A percentile compares a stretch with the other conserved stretches of the same genome.
Evolutionary conservation across 2,797 vertebrate genomes (phyloP).

Genomic region (Poecile montanus): DNA sequence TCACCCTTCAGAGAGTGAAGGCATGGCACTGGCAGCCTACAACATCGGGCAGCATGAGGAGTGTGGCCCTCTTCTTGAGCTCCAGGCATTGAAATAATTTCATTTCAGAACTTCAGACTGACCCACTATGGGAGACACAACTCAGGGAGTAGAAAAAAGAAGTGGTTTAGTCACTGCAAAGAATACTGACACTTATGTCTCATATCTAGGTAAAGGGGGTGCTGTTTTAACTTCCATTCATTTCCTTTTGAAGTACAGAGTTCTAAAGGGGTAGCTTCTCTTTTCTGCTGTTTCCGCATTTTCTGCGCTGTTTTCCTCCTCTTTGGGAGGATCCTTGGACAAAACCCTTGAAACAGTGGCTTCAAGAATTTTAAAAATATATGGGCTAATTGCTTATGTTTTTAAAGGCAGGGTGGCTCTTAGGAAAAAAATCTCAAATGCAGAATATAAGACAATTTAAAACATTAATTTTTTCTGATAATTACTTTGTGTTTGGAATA

Average conservation of each 20-base stretch:
- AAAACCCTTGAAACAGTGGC: background rate
- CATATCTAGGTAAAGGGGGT: background rate
- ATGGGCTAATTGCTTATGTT: background rate
- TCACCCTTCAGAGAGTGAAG: accelerated
- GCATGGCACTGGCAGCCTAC: background rate
- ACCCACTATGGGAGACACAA: background rate
- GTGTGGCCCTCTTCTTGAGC: background rate
- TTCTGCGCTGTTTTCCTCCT: background rate
- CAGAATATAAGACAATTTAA: background rate
- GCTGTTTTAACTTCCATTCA: background rate
- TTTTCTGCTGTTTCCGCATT: background rate
- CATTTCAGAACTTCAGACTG: background rate
- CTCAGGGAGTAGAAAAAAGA: background rate
- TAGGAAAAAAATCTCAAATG: background rate
- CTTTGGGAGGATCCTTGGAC: background rate
- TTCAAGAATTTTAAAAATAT: background rate
- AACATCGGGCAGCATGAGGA: accelerated
- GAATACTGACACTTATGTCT: background rate
- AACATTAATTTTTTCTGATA: background rate
- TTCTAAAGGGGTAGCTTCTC: background rate
- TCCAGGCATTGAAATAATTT: background rate
- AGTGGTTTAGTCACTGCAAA: background rate
- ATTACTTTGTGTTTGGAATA: background rate
- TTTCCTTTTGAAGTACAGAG: background rate
- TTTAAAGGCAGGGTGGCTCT: background rate